Evolutionary conservation across 2,888 invertebrate species (phyloP).

Genomic region (Acleris holmiana): DNA sequence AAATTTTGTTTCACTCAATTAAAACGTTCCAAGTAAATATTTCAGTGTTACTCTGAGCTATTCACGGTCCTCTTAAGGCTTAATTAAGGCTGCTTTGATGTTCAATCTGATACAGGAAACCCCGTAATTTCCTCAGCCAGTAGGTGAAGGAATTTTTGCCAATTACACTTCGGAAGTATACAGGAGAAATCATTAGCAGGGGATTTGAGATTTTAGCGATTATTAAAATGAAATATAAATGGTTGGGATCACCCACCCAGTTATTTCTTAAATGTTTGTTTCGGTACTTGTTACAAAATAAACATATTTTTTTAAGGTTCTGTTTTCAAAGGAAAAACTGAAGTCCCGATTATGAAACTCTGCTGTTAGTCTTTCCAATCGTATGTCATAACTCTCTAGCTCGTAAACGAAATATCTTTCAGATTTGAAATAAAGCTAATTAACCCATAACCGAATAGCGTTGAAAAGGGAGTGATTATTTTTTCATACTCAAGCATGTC

Average conservation of each 20-base stretch:
- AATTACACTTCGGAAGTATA: conserved; percentile 45
- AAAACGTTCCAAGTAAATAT: conserved; percentile 77
- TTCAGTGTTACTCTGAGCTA: conserved; percentile 72
- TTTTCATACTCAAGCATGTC: no score
- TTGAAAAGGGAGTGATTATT: no score
- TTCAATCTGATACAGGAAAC: conserved; percentile 78
- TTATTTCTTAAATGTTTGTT: neutral
- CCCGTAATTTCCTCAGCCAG: conserved; percentile 67
- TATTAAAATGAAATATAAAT: neutral
- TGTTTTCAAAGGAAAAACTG: no score
- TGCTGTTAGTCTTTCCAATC: no score
- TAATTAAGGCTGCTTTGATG: conserved; percentile 81
- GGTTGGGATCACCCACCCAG: neutral
- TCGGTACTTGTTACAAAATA: neutral
- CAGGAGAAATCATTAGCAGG: conserved; percentile 36
- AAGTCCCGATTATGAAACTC: no score
- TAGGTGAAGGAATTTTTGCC: conserved; percentile 50
- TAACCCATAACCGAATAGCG: no score
- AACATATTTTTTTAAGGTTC: no score
- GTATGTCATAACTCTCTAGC: no score
- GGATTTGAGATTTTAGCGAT: conserved; percentile 21
- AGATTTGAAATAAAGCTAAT: neutral
- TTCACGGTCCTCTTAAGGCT: conserved; percentile 75
- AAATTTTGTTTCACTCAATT: conserved; percentile 74
- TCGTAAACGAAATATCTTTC: neutral